These are phyloP conservation scores for honey bee (Apis mellifera) DNA, from an alignment of 1,140 invertebrate genomes.

Conservation along the genomic window Amel_HAv3.1 CM009938.2:7861501-7862000, in stretches of 20 bases:
- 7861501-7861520: no score
- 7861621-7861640: no score
- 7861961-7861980: slow-evolving; percentile 15
- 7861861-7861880: slow-evolving; percentile 78
- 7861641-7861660: no score
- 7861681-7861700: no score
- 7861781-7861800: slow-evolving; percentile 40
- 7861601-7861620: no score
- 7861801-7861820: slow-evolving; percentile 44
- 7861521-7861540: no score
- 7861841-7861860: slow-evolving; percentile 68
- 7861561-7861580: no score
- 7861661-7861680: no score
- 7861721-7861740: not conserved
- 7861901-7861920: slow-evolving; percentile 73
- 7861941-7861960: slow-evolving; percentile 48
- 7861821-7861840: slow-evolving; percentile 60
- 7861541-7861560: no score
- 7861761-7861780: not conserved
- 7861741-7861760: no score
- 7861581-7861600: no score
- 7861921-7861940: slow-evolving; percentile 57
- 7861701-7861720: no score
- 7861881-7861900: slow-evolving; percentile 75
- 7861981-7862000: not conserved